Evolutionary conservation across 1,140 invertebrate species (phyloP), one percentile per base, ranked within the genome.

Genomic region (Luehdorfia chinensis): DNA sequence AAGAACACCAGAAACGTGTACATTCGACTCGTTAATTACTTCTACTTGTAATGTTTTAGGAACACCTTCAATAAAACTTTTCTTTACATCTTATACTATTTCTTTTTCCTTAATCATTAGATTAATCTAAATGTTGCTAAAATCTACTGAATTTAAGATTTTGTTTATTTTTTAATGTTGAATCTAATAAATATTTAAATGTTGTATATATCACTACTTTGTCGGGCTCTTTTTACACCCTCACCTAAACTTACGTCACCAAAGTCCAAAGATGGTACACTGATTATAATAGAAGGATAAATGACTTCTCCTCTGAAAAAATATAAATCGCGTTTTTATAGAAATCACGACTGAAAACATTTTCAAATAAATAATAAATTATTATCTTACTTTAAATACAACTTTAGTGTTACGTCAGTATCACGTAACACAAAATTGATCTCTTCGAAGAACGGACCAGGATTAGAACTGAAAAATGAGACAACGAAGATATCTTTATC

Each of bases 401-500:
- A 47, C 41, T 80, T 85, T 1, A 81, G 41, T 6, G 75, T 54
- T 1, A 83, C 67, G 28, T 63, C 54, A 2, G 79, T 79, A 15
- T 84, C 78, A 3, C 72, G 62, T 37, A 86, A 75, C 1, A 28
- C 21, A 50, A 86, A 86, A 54, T 78, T 70, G 2, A 84, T 55
- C 65, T 86, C 81, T 58, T 86, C 81, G 50, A 86, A 86, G 46
- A 69, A 86, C 4, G 75, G 70, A n/a, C 81, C 81, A 23, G 84
- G 77, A 47, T 81, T 84, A 7, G 79, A 78, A 37, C 81, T 86
- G 19, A 61, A 68, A 50, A 83, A 84, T 0, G 79, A 75, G 25
- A 84, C 70, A 1, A 71, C 50, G 52, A 83, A 86, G 3, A 59
- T 69, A 2, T 77, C 62, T 37, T 68, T 74, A 6, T 80, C 69